Conservation (phyloP, 2,888 invertebrate genomes). For the Xestia c-nigrum region DNA sequence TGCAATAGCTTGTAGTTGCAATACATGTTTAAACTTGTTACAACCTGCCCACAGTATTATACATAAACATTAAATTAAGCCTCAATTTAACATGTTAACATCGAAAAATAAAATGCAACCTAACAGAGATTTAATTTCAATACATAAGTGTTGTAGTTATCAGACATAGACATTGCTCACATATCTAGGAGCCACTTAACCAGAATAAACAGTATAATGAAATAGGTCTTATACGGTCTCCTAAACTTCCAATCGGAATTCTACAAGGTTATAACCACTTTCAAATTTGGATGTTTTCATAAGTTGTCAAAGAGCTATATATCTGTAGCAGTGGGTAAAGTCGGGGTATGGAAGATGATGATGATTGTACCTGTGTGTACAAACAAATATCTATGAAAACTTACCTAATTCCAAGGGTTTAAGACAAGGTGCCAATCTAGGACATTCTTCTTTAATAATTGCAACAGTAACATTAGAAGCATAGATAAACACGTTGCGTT, state of each 20-base stretch:
- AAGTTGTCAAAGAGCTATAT: not conserved
- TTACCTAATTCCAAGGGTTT: conserved; percentile 55
- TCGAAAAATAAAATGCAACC: too few relatives aligned
- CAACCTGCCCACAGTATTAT: too few relatives aligned
- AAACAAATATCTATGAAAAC: not conserved
- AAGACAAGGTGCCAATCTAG: conserved; percentile 34
- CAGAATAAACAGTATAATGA: not conserved
- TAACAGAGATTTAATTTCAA: not conserved
- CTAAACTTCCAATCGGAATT: not conserved
- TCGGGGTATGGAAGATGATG: not conserved
- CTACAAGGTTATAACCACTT: not conserved
- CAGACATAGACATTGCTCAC: not conserved
- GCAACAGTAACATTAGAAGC: conserved; percentile 59
- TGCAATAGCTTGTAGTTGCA: too few relatives aligned
- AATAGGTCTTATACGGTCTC: not conserved
- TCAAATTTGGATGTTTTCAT: not conserved
- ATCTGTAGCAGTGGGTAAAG: not conserved
- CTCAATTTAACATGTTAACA: too few relatives aligned
- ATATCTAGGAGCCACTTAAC: not conserved
- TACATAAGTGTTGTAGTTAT: not conserved
- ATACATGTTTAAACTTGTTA: too few relatives aligned
- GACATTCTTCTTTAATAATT: conserved; percentile 48
- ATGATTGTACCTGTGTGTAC: not conserved
- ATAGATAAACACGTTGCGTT: conserved; percentile 67
- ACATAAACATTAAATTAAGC: too few relatives aligned